Percentiles rank a stretch among this genome's conserved stretches.
Evolutionary conservation across 2,797 vertebrate genomes (phyloP).

Genomic region (Pelodytes ibericus): DNA sequence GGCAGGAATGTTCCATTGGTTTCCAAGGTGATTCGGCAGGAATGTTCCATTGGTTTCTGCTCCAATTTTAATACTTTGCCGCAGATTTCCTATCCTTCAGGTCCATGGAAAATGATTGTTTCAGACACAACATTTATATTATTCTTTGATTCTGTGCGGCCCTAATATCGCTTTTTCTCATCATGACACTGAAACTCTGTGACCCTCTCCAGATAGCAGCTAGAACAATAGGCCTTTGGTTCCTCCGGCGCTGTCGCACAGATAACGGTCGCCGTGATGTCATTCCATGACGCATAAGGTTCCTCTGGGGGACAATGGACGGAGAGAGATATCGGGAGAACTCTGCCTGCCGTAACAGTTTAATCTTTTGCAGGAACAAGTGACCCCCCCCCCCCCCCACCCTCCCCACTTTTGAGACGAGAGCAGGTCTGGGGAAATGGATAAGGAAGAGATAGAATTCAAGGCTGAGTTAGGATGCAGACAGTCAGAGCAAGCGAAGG

Average conservation of each 20-base stretch:
- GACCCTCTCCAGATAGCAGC: conserved; percentile 11
- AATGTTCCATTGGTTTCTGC: no score
- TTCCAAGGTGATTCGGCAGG: no score
- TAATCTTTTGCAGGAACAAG: conserved; percentile 39
- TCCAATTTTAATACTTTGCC: no score
- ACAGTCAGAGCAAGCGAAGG: neutral
- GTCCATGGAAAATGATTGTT: no score
- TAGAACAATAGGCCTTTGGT: conserved; percentile 45
- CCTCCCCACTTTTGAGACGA: conserved; percentile 9
- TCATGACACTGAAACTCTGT: neutral
- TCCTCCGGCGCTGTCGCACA: neutral
- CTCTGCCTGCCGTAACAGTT: conserved; percentile 4
- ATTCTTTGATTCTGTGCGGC: neutral
- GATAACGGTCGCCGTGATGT: conserved; percentile 35
- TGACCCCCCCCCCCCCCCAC: conserved; percentile 2
- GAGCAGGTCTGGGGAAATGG: conserved; percentile 14
- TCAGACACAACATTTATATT: no score
- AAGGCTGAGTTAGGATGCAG: neutral
- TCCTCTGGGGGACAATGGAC: conserved; percentile 43
- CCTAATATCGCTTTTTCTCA: neutral
- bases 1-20: no score
- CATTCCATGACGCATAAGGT: conserved; percentile 35
- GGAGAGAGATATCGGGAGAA: conserved; percentile 31
- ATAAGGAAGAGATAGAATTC: conserved; percentile 39
- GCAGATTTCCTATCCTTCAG: no score